Evolutionary conservation across 1,140 invertebrate genomes (phyloP), one percentile per base, ranked within the genome.

Genomic region (Eumaeus atala): DNA sequence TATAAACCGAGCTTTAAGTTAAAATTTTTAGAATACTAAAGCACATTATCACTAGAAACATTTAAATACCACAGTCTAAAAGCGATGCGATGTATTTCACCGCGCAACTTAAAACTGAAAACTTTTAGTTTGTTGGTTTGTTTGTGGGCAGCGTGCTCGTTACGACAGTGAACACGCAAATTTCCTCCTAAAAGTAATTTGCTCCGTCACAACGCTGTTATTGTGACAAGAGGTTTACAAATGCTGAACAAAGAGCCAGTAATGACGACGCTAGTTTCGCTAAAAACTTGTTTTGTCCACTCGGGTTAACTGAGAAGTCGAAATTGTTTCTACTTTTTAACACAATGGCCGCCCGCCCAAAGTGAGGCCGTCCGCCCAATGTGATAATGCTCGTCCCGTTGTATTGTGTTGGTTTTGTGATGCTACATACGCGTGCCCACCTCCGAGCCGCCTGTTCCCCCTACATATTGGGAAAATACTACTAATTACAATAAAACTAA

Each of bases 131-230:
- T 69, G 67, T 61, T 59, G 66, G 72, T 74, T 66, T 73, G 76
- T 79, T 75, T 77, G 75, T 47, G 68, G 73, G 42, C 35, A 52
- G 44, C 58, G 56, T 64, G 66, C 63, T 70, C 70, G 72, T 78
- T 75, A 74, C 66, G 59, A 67, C 68, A 59, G 65, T 68, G 74
- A 71, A 50, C 59, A 58, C 62, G 70, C 58, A 64, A 72, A 76
- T 72, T 71, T 66, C 61, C 64, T 65, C 66, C 73, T 56, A 65
- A 76, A 75, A 83, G 73, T 80, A 82, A 84, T 82, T 82, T 77
- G 78, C 71, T 65, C 69, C 66, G 73, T 80, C 78, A 81, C 80
- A 67, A 56, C 58, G 57, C 64, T 58, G 61, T 62, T 53, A 44
- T 40, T 53, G 51, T 53, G 51, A 53, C 51, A 53, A 42, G 51